Conservation (phyloP, 2,797 vertebrate genomes). For the Gadopsis marmoratus region DNA sequence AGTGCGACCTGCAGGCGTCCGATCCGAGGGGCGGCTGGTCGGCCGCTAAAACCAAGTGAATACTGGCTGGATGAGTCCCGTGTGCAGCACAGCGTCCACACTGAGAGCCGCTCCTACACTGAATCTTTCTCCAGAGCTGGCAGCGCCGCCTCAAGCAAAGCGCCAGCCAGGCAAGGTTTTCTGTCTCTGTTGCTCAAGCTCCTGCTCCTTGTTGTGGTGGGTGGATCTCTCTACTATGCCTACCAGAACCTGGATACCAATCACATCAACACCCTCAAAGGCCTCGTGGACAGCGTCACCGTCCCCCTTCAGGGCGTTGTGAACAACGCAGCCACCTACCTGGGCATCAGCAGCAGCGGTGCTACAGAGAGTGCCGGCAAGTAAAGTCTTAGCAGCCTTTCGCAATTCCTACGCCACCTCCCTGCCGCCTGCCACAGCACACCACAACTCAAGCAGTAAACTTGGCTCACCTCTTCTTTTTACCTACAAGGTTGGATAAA, state of each 20-base stretch:
- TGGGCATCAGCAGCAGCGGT: constrained; percentile 63
- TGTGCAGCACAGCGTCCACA: constrained; percentile 65
- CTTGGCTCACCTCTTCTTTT: constrained; percentile 53
- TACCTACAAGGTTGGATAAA: constrained; percentile 59
- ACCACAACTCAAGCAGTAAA: constrained; percentile 66
- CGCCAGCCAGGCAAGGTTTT: constrained; percentile 80
- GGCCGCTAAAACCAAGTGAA: constrained; percentile 89
- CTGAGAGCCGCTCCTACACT: constrained; percentile 71
- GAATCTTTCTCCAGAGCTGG: constrained; percentile 65
- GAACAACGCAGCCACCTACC: constrained; percentile 65
- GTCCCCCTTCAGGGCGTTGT: constrained; percentile 61
- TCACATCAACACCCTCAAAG: constrained; percentile 85
- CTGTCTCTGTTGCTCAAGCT: constrained; percentile 91
- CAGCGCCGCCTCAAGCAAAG: constrained; percentile 66
- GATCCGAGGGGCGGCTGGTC: constrained; percentile 93
- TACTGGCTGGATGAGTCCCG: constrained; percentile 91
- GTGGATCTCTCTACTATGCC: constrained; percentile 86
- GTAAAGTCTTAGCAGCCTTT: constrained; percentile 63
- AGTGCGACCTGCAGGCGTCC: constrained; percentile 94
- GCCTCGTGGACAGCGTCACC: constrained; percentile 60
- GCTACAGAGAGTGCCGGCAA: constrained; percentile 42
- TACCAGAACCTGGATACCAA: constrained; percentile 93
- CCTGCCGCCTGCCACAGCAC: constrained; percentile 57
- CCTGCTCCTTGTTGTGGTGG: constrained; percentile 88
- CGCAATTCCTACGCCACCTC: constrained; percentile 47